Evolutionary conservation across 2,797 vertebrate genomes (phyloP).

Genomic region (Acropternis orthonyx): DNA sequence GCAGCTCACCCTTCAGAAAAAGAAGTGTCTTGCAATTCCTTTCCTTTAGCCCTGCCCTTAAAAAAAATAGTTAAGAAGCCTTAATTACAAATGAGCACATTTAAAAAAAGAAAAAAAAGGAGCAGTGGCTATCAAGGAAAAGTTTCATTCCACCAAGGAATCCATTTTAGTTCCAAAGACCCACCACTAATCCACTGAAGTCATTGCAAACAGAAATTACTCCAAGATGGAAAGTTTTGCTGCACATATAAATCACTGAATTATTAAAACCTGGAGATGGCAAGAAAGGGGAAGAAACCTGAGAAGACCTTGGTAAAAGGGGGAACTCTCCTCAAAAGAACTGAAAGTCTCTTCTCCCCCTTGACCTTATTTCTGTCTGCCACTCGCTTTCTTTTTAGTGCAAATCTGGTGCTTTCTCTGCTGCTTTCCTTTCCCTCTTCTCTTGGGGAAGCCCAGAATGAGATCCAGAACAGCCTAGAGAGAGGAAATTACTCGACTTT

Average conservation of each 20-base stretch:
- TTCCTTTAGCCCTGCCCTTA: background rate
- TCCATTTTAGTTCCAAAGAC: background rate
- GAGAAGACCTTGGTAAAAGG: background rate
- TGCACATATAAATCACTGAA: background rate
- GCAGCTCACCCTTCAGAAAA: background rate
- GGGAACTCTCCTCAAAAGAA: background rate
- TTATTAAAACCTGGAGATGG: background rate
- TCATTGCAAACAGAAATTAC: background rate
- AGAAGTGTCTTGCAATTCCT: background rate
- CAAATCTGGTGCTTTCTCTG: background rate
- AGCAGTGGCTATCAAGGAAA: background rate
- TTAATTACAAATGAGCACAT: background rate
- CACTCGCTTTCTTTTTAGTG: background rate
- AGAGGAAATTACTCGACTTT: background rate
- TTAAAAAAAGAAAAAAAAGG: accelerated
- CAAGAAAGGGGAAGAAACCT: background rate
- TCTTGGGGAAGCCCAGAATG: background rate
- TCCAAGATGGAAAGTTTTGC: background rate
- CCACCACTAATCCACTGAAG: background rate
- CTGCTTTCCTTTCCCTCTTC: background rate
- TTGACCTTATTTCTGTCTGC: background rate
- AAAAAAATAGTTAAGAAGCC: background rate
- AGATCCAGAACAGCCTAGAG: background rate
- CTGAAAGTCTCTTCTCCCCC: background rate
- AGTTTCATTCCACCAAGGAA: background rate